Evolutionary conservation across 2,888 invertebrate species (phyloP).

Genomic region (Proisotoma minuta): DNA sequence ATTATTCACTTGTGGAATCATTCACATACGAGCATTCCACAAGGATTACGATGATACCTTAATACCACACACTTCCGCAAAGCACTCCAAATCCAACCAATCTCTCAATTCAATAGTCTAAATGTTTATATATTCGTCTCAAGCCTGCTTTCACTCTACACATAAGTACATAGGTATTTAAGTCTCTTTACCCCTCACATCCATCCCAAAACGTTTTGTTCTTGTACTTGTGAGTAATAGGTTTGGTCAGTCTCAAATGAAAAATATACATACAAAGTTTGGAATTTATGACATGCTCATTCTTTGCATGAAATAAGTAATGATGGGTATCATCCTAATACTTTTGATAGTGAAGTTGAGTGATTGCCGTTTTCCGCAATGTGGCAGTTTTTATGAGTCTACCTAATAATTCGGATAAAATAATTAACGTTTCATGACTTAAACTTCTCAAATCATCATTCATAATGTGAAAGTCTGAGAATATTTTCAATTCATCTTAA

Average conservation of each 20-base stretch:
- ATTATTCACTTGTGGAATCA: conserved; percentile 4
- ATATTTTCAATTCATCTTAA: neutral
- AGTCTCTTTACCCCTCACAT: neutral
- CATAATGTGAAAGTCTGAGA: neutral
- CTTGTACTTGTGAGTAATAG: too few relatives aligned
- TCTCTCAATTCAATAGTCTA: conserved; percentile 4
- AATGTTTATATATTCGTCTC: too few relatives aligned
- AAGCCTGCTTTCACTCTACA: neutral
- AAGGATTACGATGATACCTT: conserved; percentile 1
- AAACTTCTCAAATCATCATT: conserved; percentile 7
- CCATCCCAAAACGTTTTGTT: neutral
- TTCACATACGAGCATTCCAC: neutral
- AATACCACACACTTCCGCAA: neutral
- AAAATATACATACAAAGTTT: conserved; percentile 3
- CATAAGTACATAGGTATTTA: neutral
- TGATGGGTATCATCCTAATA: conserved; percentile 10
- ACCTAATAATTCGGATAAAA: conserved; percentile 20
- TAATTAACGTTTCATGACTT: conserved; percentile 12
- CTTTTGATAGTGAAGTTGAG: conserved; percentile 16
- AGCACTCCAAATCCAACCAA: neutral
- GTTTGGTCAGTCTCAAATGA: neutral
- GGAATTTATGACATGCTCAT: conserved; percentile 8
- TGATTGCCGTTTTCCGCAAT: conserved; percentile 19
- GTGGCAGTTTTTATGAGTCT: conserved; percentile 21
- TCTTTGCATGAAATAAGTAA: conserved; percentile 7